Evolutionary conservation across 2,113 vertebrate genomes (phyloP).

Genomic region (Vidua chalybeata): DNA sequence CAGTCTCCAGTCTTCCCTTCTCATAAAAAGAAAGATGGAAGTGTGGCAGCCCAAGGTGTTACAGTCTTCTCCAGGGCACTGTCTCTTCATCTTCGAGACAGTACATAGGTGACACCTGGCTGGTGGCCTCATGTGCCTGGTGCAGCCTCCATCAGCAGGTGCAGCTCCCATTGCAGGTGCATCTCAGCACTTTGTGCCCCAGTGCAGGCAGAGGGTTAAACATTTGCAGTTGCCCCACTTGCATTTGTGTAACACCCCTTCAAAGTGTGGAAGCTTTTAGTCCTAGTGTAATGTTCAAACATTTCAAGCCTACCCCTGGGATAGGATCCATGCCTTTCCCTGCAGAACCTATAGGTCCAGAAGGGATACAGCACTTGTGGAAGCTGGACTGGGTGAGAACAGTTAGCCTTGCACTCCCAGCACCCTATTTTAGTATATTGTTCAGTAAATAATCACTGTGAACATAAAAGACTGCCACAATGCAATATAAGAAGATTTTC

Average conservation of each 20-base stretch:
- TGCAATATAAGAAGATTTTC: not conserved
- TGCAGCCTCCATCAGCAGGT: not conserved
- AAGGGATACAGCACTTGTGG: accelerated
- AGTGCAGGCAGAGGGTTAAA: not conserved
- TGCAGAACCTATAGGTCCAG: not conserved
- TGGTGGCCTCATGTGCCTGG: not conserved
- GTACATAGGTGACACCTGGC: not conserved
- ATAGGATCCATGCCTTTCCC: not conserved
- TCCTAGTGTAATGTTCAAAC: not conserved
- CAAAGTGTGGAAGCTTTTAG: not conserved
- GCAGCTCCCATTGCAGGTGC: not conserved
- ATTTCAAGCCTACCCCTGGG: not conserved
- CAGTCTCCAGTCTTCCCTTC: not conserved
- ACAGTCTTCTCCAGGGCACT: not conserved
- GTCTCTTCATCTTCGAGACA: not conserved
- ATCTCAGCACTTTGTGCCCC: not conserved
- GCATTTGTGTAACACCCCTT: not conserved
- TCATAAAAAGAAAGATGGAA: not conserved
- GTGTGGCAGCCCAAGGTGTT: not conserved
- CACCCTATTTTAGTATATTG: not conserved
- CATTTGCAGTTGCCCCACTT: not conserved
- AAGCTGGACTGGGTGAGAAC: not conserved
- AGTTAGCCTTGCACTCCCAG: not conserved
- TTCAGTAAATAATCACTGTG: not conserved
- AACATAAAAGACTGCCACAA: not conserved